Conservation (phyloP, 2,888 invertebrate genomes). For the Adela reaumurella region DNA sequence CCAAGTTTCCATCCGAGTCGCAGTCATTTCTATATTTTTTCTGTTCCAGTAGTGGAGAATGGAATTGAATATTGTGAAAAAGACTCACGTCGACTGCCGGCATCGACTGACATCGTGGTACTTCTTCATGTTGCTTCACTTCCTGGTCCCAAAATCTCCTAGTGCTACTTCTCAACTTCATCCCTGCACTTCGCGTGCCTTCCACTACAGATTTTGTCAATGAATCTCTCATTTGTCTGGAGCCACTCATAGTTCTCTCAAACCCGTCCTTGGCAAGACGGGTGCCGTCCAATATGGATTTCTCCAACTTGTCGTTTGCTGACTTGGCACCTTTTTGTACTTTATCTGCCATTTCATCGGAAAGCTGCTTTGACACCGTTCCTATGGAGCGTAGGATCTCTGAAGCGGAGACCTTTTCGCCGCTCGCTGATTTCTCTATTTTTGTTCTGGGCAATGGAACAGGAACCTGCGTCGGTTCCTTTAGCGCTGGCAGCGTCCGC, state of each 20-base stretch:
- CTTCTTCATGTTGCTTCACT: not conserved
- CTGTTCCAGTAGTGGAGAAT: conserved; percentile 55
- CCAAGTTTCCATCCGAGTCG: conserved; percentile 12
- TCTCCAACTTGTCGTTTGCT: conserved; percentile 39
- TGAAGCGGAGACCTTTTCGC: conserved; percentile 33
- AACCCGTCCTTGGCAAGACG: conserved; percentile 43
- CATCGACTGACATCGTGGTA: conserved; percentile 52
- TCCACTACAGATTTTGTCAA: conserved; percentile 62
- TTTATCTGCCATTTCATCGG: conserved; percentile 53
- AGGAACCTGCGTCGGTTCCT: conserved; percentile 36
- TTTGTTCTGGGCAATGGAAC: conserved; percentile 53
- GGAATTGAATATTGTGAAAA: conserved; percentile 64
- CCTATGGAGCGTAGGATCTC: conserved; percentile 48
- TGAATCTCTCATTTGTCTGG: conserved; percentile 47
- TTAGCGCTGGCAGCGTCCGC: conserved; percentile 21
- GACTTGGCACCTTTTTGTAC: conserved; percentile 38
- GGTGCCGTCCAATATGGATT: conserved; percentile 33
- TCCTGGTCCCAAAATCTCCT: conserved; percentile 13
- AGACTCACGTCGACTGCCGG: conserved; percentile 53
- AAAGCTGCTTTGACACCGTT: conserved; percentile 53
- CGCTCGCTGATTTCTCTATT: conserved; percentile 12
- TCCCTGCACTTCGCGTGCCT: conserved; percentile 57
- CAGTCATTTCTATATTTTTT: conserved; percentile 26
- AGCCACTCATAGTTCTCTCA: conserved; percentile 43
- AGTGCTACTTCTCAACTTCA: conserved; percentile 33